These are phyloP conservation scores for Drosophila gunungcola DNA, from an alignment of 1,140 invertebrate genomes.

Conservation along the genomic window DNA sequence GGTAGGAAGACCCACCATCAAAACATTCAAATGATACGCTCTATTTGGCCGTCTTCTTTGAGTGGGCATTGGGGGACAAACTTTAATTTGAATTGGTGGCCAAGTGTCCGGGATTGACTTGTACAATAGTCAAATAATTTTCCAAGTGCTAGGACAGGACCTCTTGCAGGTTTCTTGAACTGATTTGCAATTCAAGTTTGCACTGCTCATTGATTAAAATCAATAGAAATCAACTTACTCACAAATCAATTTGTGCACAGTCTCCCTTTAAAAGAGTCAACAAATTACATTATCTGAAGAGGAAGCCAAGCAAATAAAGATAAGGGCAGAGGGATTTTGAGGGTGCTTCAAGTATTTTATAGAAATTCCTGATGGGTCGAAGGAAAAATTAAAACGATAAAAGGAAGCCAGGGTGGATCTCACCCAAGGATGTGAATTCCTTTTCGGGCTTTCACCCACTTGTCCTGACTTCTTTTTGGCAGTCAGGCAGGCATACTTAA, in stretches of 20 bases:
- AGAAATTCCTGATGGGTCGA: conserved; percentile 32
- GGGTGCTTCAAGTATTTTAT: conserved; percentile 25
- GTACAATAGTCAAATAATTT: conserved; percentile 50
- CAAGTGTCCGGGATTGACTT: conserved; percentile 34
- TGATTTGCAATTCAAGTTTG: conserved; percentile 1
- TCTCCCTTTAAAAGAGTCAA: conserved; percentile 8
- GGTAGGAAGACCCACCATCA: not conserved
- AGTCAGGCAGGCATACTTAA: conserved; percentile 57
- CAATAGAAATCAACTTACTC: conserved; percentile 74
- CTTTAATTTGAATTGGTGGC: conserved; percentile 49
- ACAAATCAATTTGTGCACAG: conserved; percentile 66
- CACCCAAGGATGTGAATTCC: conserved; percentile 2
- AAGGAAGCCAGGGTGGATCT: conserved; percentile 19
- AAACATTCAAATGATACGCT: conserved; percentile 65
- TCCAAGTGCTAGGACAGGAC: conserved; percentile 7
- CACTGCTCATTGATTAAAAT: conserved; percentile 57
- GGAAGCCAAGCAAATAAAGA: conserved; percentile 30
- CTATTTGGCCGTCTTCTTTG: conserved; percentile 52
- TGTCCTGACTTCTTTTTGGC: not conserved
- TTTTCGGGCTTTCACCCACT: not conserved
- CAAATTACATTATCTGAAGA: conserved; percentile 38
- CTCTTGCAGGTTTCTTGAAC: conserved; percentile 5
- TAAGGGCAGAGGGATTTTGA: conserved; percentile 5
- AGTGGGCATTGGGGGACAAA: conserved; percentile 5
- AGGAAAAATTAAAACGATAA: conserved; percentile 57